Evolutionary conservation across 2,888 invertebrate genomes (phyloP).

Genomic region (Phlogophora meticulosa): DNA sequence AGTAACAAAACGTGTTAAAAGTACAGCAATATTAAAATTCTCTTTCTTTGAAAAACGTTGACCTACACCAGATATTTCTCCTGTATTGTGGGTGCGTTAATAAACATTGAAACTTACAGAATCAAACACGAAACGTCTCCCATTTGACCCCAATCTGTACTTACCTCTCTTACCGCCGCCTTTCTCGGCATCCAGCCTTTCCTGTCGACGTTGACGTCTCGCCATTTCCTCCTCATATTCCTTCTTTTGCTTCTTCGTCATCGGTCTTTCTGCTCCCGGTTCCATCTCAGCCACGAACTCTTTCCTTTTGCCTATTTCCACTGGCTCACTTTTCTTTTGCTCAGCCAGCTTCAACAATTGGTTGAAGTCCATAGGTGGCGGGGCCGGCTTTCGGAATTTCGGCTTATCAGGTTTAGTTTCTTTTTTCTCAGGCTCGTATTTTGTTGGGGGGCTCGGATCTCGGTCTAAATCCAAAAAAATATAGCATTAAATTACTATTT

Average conservation of each 20-base stretch:
- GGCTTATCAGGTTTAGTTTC: conserved; percentile 87
- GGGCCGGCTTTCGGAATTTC: conserved; percentile 92
- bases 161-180: conserved; percentile 75
- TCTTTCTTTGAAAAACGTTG: too few species aligned
- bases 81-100: too few species aligned
- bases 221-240: conserved; percentile 94
- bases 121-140: background rate
- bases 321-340: conserved; percentile 95
- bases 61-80: too few species aligned
- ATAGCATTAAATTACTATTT: background rate
- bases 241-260: conserved; percentile 95
- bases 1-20: background rate
- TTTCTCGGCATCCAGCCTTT: conserved; percentile 83
- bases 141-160: conserved; percentile 8
- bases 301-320: conserved; percentile 84
- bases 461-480: conserved; percentile 66
- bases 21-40: too few species aligned
- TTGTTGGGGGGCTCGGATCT: conserved; percentile 80
- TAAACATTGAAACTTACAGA: too few species aligned
- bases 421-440: conserved; percentile 83
- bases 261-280: conserved; percentile 91
- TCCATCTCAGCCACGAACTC: conserved; percentile 88
- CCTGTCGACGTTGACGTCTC: conserved; percentile 88
- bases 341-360: conserved; percentile 95
- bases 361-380: conserved; percentile 95